phyloP scores from a whole-genome alignment of 1,140 invertebrate species.

The Anastatus disparis region DNA sequence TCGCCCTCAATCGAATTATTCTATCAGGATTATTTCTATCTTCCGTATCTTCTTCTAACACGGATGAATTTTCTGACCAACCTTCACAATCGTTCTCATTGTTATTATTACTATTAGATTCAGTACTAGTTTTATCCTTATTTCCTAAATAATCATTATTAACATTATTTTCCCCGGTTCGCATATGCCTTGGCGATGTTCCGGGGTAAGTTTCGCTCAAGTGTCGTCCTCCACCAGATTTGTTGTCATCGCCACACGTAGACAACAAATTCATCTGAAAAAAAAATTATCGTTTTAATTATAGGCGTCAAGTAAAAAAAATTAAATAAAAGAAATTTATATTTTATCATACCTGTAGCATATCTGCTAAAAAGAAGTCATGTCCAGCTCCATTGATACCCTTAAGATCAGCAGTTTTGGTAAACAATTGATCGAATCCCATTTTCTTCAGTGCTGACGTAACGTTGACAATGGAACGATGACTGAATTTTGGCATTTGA shows the following conservation, averaged over 20 bases:
- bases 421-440: conserved; percentile 83
- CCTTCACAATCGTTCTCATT: conserved; percentile 56
- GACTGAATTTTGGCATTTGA: conserved; percentile 85
- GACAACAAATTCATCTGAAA: conserved; percentile 76
- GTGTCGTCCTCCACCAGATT: conserved; percentile 75
- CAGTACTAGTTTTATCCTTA: neutral
- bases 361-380: conserved; percentile 81
- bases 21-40: conserved; percentile 22
- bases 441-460: conserved; percentile 80
- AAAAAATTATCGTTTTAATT: no score
- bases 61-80: conserved; percentile 27
- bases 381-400: conserved; percentile 81
- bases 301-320: conserved; percentile 6
- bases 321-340: neutral
- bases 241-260: conserved; percentile 79
- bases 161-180: conserved; percentile 37
- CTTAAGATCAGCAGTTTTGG: conserved; percentile 78
- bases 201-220: conserved; percentile 83
- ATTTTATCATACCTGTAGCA: conserved; percentile 75
- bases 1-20: conserved; percentile 41
- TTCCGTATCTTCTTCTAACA: neutral
- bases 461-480: conserved; percentile 82
- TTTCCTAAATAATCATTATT: conserved; percentile 29
- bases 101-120: conserved; percentile 32
- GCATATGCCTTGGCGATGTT: conserved; percentile 65